phyloP scores from a whole-genome alignment of 2,113 vertebrate genomes.

The Pachyramphus minor region DNA sequence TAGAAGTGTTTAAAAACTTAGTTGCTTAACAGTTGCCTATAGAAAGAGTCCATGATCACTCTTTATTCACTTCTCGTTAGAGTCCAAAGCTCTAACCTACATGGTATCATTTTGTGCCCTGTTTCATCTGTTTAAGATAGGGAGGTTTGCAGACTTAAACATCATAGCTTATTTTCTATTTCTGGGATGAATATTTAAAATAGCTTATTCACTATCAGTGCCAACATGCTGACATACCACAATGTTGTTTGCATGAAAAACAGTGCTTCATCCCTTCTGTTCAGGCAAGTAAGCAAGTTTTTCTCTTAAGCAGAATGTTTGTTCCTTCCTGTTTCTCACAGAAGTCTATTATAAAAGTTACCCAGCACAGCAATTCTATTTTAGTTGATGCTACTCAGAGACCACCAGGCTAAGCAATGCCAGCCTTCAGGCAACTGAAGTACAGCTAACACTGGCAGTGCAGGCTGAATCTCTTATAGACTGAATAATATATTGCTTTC shows the following conservation, averaged over 20 bases:
- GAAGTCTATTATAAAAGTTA: background rate
- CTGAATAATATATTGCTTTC: background rate
- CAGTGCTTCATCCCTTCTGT: background rate
- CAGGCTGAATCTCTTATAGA: background rate
- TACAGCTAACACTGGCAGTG: background rate
- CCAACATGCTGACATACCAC: background rate
- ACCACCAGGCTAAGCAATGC: background rate
- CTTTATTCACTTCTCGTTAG: background rate
- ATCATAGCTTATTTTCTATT: background rate
- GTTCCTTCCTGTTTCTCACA: background rate
- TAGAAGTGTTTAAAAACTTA: background rate
- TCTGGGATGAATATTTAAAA: background rate
- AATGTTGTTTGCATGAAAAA: background rate
- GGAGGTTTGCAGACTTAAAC: background rate
- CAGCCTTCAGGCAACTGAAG: background rate
- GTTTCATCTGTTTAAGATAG: background rate
- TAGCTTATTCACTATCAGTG: background rate
- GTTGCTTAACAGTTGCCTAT: background rate
- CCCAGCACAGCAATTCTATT: background rate
- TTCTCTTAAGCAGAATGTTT: background rate
- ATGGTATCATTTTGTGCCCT: background rate
- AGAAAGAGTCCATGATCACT: background rate
- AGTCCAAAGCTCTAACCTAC: background rate
- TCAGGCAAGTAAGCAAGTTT: background rate
- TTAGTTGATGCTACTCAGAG: background rate